A percentile compares a stretch with the other conserved stretches of the same genome.
Evolutionary conservation across 2,113 vertebrate species (phyloP).

Genomic region (Callipepla squamata): DNA sequence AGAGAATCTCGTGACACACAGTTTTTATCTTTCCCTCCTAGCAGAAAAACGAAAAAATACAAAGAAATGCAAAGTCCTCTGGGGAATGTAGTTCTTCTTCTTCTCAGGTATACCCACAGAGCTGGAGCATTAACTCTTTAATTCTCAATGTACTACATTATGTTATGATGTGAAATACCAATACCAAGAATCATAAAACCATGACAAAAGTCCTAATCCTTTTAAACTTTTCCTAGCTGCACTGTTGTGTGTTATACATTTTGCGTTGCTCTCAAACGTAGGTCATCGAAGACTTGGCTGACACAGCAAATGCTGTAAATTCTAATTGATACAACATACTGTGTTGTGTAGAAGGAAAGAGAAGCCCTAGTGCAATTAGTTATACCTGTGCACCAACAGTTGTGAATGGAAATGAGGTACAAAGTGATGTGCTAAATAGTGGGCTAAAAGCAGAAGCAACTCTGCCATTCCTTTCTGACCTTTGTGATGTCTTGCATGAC

Average conservation of each 20-base stretch:
- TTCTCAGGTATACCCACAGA: too few relatives aligned
- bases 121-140: too few relatives aligned
- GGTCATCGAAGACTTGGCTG: background rate
- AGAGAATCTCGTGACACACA: too few relatives aligned
- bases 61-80: too few relatives aligned
- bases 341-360: background rate
- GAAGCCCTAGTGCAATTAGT: background rate
- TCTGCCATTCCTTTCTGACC: background rate
- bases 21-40: too few relatives aligned
- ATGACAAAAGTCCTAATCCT: background rate
- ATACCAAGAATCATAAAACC: too few relatives aligned
- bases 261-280: background rate
- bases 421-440: background rate
- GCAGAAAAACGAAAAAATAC: too few relatives aligned
- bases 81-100: too few relatives aligned
- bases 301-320: background rate
- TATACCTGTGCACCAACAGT: rapidly evolving
- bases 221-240: background rate
- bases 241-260: background rate
- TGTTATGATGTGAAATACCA: too few relatives aligned
- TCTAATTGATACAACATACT: background rate
- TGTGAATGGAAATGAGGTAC: background rate
- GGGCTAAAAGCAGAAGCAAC: background rate
- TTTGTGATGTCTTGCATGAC: background rate
- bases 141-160: too few relatives aligned